Base-by-base conservation (phyloP, 2,888 invertebrate genomes). In the Polylopha cassiicola region DNA sequence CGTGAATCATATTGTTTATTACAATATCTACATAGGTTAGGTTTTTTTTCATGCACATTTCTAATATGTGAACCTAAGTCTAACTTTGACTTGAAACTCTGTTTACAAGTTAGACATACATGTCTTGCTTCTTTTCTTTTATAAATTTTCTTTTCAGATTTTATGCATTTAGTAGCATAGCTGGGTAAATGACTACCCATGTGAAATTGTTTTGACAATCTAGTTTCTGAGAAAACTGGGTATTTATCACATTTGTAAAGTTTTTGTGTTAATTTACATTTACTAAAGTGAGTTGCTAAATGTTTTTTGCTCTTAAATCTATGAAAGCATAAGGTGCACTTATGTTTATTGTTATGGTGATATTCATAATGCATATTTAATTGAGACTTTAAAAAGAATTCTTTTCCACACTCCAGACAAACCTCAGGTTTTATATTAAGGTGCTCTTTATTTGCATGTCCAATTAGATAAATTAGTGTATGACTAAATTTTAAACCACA, bases 401-500 rank as follows among this genome's bases (percentile, higher is more conserved):
- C 13, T n/a, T 18, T 10, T 1, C 39, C 39, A 3, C 39, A 39
- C n/a, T 27, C 16, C 15, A 33, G 4, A 22, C 39, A 39, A 9
- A 8, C 11, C n/a, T 14, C 28, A 3, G 37, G 8, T n/a, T 16
- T 27, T n/a, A 39, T 28, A 24, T 24, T 8, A 6, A 41, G 34
- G 20, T 41, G 39, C 2, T 29, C 24, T 11, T 41, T 41, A 16
- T 41, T 41, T 10, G 34, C 39, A 34, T 41, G 39, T 3, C 23
- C 20, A 1, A 41, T 34, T 2, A 41, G 23, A 7, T 15, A 9
- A 2, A 20, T 9, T 3, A 39, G 15, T 9, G 23, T 34, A 1
- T n/a, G 17, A 14, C 17, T 15, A 7, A 33, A 21, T 18, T 15
- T 2, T 4, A 15, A 13, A 7, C 13, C 21, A 20, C 39, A 41